A percentile compares a stretch with the other conserved stretches of the same genome.
These are phyloP conservation scores for Orthonevra nobilis DNA, from an alignment of 2,888 invertebrate genomes.

Conservation along the genomic window DNA sequence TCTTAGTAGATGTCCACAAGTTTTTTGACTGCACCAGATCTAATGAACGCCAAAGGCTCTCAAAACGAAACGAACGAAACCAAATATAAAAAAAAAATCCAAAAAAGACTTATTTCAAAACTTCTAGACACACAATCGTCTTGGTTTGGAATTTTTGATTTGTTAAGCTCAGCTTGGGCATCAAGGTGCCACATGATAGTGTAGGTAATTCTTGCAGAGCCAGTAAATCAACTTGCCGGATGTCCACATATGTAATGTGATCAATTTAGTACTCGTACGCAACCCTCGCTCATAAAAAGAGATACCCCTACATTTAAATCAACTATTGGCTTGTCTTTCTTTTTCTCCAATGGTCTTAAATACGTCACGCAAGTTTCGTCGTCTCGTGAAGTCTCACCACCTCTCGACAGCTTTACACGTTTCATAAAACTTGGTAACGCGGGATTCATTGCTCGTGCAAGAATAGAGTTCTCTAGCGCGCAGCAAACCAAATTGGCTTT, in stretches of 20 bases:
- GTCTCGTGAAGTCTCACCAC: conserved; percentile 44
- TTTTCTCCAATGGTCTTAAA: too few species aligned
- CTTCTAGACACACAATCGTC: too few species aligned
- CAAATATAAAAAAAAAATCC: too few species aligned
- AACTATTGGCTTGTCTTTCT: too few species aligned
- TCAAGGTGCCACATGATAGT: conserved; percentile 15
- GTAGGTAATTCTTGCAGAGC: conserved; percentile 20
- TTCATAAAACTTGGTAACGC: conserved; percentile 42
- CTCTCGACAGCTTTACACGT: conserved; percentile 18
- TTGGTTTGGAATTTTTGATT: too few species aligned
- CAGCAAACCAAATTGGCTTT: too few species aligned
- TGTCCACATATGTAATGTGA: conserved; percentile 20
- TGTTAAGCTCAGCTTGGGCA: conserved; percentile 36
- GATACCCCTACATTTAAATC: conserved; percentile 1
- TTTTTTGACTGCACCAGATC: too few species aligned
- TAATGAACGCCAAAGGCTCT: too few species aligned
- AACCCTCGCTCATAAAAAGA: conserved; percentile 20
- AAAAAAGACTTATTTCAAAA: too few species aligned
- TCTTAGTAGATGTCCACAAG: too few species aligned
- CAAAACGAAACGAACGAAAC: too few species aligned
- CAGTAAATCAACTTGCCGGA: conserved; percentile 22
- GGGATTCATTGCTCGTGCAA: conserved; percentile 33
- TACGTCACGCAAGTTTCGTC: conserved; percentile 39
- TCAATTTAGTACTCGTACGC: conserved; percentile 6
- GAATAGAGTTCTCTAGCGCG: conserved; percentile 4